Base-by-base conservation (phyloP, 2,113 vertebrate genomes). In the Chlorocebus sabaeus region DNA sequence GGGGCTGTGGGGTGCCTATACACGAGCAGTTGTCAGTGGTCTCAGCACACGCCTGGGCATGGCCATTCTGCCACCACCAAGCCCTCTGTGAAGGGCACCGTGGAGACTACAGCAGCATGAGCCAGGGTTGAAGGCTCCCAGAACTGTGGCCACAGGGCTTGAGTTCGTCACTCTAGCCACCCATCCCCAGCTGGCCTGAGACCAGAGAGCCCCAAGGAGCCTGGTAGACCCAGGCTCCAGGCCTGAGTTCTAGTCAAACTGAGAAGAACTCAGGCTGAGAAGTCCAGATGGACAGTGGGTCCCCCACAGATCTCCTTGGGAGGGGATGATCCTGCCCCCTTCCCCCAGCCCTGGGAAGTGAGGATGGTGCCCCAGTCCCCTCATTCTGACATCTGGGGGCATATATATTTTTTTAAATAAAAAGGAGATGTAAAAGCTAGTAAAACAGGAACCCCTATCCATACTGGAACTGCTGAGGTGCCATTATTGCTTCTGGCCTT, bases 401-500 rank as follows among this genome's bases (percentile, higher is more conserved):
- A 76, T 55, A 45, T 45, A 45, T 45, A 45, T 40, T 87, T 89
- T 95, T 81, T 83, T 35, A 97, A 90, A 55, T n/a, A 90, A 90
- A 93, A 95, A 98, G 81, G 55, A 89, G 85, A 72, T 48, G n/a
- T 64, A 70, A 95, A 83, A 59, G 95, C 80, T 94, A 89, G 81
- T 43, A 75, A 73, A 59, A 76, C 23, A 25, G 78, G 89, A 96
- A 81, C 45, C 94, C 81, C 78, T 40, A 13, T 72, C 93, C 73
- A 9, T 10, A 72, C 75, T 6, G 75, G 81, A 55, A 10, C 38
- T 2, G 38, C 86, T 8, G 82, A 95, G 92, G 81, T 78, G 83
- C 87, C 59, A 25, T 95, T 94, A 96, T 87, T 96, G 97, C 95
- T 93, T 86, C 90, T 70, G 81, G 57, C 94, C 48, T 32, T 9